A percentile compares a stretch with the other conserved stretches of the same genome.
Conservation (phyloP, 2,888 invertebrate species). For the Priocnemis perturbator region DNA sequence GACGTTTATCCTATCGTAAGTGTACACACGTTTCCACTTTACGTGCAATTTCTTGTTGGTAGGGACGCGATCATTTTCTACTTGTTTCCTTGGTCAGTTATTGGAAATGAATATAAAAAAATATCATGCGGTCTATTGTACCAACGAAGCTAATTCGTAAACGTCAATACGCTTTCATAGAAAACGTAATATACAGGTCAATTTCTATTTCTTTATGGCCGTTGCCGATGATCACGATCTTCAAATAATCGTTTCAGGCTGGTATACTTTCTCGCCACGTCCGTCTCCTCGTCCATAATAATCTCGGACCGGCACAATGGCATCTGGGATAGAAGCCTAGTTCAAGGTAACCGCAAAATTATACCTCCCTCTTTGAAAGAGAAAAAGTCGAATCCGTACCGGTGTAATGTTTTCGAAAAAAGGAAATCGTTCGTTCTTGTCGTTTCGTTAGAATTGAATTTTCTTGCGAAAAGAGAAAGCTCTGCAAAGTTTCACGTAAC, state of each 20-base stretch:
- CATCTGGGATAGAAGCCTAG: slow-evolving; percentile 90
- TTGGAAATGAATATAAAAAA: too few relatives aligned
- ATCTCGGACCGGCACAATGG: slow-evolving; percentile 89
- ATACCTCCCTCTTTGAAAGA: too few relatives aligned
- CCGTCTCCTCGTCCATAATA: slow-evolving; percentile 89
- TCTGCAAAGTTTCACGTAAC: too few relatives aligned
- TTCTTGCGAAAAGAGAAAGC: too few relatives aligned
- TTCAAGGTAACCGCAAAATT: slow-evolving; percentile 79
- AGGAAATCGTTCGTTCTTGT: background rate
- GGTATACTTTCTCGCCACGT: slow-evolving; percentile 89
- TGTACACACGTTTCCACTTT: slow-evolving; percentile 38
- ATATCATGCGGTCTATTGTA: too few relatives aligned
- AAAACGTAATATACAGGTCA: too few relatives aligned
- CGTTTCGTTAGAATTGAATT: background rate
- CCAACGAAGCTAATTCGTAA: too few relatives aligned
- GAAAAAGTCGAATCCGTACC: background rate
- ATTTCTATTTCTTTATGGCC: too few relatives aligned
- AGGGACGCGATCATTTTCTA: too few relatives aligned
- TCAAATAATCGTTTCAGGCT: slow-evolving; percentile 78
- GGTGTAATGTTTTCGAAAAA: background rate
- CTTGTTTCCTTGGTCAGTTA: too few relatives aligned
- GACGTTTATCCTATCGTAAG: slow-evolving; percentile 88
- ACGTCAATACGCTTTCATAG: too few relatives aligned
- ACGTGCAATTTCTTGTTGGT: background rate
- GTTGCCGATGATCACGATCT: too few relatives aligned